These are phyloP conservation scores for Champsocephalus esox DNA, from an alignment of 2,797 vertebrate genomes.

Conservation along the genomic window DNA sequence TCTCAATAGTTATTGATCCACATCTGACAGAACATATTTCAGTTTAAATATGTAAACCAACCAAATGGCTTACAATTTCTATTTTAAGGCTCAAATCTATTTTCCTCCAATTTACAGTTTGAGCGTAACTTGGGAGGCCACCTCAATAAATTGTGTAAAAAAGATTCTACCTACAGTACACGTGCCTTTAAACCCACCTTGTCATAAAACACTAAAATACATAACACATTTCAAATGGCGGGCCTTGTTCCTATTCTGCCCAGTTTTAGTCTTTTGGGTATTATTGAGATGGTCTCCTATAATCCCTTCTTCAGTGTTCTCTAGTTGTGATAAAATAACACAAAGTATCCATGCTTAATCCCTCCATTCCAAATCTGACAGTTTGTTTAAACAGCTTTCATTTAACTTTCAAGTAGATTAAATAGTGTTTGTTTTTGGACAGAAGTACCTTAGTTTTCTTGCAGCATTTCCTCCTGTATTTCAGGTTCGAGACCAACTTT, in stretches of 20 bases:
- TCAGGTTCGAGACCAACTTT: constrained; percentile 65
- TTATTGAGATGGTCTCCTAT: constrained; percentile 43
- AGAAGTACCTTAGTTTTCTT: constrained; percentile 41
- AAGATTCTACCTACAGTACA: not conserved
- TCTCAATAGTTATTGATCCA: not conserved
- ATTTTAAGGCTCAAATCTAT: not conserved
- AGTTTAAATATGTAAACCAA: not conserved
- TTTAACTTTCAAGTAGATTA: constrained; percentile 74
- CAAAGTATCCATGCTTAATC: constrained; percentile 63
- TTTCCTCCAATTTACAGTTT: not conserved
- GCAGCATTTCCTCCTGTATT: constrained; percentile 44
- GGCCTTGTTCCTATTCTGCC: constrained; percentile 1
- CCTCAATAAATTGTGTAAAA: not conserved
- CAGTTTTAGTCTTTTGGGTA: constrained; percentile 38
- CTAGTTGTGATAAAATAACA: constrained; percentile 58
- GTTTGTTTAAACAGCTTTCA: constrained; percentile 72
- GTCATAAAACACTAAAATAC: constrained; percentile 1
- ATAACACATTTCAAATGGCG: not conserved
- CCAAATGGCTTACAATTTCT: not conserved
- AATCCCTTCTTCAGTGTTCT: constrained; percentile 57
- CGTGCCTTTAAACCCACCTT: constrained; percentile 2
- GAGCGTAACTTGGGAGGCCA: not conserved
- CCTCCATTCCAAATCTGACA: constrained; percentile 62
- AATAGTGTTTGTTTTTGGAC: constrained; percentile 67
- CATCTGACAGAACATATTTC: not conserved